Evolutionary conservation across 2,888 invertebrate genomes (phyloP).

Genomic region (Agonopterix heracliana): DNA sequence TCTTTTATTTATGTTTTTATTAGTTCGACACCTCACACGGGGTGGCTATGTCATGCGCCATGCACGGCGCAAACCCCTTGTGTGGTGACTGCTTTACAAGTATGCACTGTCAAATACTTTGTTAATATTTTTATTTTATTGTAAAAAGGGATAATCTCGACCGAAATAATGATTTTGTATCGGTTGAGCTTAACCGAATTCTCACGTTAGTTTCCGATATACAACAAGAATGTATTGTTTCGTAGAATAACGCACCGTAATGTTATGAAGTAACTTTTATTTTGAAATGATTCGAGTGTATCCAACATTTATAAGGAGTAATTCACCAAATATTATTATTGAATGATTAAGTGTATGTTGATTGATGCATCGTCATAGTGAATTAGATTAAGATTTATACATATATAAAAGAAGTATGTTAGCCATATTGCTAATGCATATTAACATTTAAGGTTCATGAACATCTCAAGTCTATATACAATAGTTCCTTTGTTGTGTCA

Average conservation of each 20-base stretch:
- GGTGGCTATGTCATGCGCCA: too few species aligned
- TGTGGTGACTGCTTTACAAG: too few species aligned
- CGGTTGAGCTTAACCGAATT: too few species aligned
- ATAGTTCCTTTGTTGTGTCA: slow-evolving; percentile 77
- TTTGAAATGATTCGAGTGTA: too few species aligned
- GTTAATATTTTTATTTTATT: too few species aligned
- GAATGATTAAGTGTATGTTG: slow-evolving; percentile 36
- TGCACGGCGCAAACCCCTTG: too few species aligned
- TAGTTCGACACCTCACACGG: background rate
- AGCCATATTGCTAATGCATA: slow-evolving; percentile 60
- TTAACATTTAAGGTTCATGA: slow-evolving; percentile 42
- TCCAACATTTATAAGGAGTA: slow-evolving; percentile 23
- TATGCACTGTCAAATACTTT: too few species aligned
- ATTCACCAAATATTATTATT: slow-evolving; percentile 57
- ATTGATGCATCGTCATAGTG: slow-evolving; percentile 39
- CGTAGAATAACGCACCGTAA: background rate
- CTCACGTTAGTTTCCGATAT: too few species aligned
- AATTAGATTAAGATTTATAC: slow-evolving; percentile 37
- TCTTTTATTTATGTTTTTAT: slow-evolving; percentile 3
- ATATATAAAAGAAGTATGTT: slow-evolving; percentile 36
- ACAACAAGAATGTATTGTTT: background rate
- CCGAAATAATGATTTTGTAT: too few species aligned
- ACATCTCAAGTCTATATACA: slow-evolving; percentile 70
- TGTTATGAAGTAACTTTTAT: too few species aligned
- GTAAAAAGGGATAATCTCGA: too few species aligned